A percentile compares a stretch with the other conserved stretches of the same genome.
Conservation (phyloP, 2,797 vertebrate genomes). For the Sciurus vulgaris region DNA sequence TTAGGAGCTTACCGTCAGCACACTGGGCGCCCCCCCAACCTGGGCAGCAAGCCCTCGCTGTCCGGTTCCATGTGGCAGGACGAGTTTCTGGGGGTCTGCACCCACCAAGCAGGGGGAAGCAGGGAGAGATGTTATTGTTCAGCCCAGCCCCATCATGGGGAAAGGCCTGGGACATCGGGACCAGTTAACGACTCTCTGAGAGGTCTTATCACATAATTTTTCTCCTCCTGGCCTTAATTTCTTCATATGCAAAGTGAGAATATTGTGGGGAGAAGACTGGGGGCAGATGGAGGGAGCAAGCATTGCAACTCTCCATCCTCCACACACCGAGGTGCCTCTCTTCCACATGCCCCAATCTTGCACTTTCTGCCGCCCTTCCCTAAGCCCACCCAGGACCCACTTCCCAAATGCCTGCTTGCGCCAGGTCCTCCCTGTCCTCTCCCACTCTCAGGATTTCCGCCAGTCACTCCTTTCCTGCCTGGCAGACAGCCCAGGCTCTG, state of each 20-base stretch:
- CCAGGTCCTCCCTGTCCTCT: neutral
- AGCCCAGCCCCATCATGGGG: neutral
- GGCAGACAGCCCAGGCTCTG: neutral
- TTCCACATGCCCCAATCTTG: no score
- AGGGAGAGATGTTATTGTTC: neutral
- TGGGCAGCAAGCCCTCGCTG: slow-evolving; percentile 90
- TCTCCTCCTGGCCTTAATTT: neutral
- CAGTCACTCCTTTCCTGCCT: rapidly evolving
- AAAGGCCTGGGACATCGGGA: neutral
- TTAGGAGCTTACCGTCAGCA: slow-evolving; percentile 88
- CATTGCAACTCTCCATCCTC: rapidly evolving
- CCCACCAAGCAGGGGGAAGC: neutral
- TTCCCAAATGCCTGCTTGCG: neutral
- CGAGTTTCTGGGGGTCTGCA: slow-evolving; percentile 90
- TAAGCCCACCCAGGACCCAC: neutral
- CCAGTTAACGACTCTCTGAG: neutral
- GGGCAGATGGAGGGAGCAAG: neutral
- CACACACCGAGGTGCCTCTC: neutral
- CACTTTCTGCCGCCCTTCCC: neutral
- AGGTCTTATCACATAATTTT: neutral
- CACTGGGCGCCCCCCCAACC: slow-evolving; percentile 93
- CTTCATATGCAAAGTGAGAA: neutral
- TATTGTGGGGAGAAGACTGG: neutral
- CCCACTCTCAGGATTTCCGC: neutral
- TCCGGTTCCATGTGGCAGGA: slow-evolving; percentile 88